Conservation (phyloP, 1,140 invertebrate genomes). For the Magallana angulata region DNA sequence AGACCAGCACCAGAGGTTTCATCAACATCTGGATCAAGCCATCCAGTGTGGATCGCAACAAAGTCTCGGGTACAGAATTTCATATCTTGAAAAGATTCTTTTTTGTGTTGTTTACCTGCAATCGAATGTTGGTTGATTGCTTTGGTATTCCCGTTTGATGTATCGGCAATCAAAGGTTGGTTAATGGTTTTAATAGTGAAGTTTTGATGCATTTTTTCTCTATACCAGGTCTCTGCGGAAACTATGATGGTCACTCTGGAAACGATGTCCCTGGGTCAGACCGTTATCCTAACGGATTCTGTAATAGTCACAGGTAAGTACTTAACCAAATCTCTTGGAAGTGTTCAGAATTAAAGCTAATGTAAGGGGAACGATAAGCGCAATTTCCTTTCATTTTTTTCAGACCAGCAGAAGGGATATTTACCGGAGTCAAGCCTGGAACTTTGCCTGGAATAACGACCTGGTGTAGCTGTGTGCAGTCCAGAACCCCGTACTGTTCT, state of each 20-base stretch:
- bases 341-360: too few relatives aligned
- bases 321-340: neutral
- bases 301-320: conserved; percentile 59
- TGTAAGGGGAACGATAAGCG: too few relatives aligned
- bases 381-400: neutral
- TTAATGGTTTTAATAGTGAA: neutral
- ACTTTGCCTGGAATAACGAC: conserved; percentile 27
- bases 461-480: conserved; percentile 60
- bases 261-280: conserved; percentile 63
- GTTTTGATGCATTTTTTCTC: conserved; percentile 4
- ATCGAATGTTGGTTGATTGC: neutral
- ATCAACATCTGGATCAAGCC: conserved; percentile 74
- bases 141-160: neutral
- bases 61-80: conserved; percentile 64
- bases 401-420: conserved; percentile 48
- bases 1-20: conserved; percentile 64
- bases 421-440: conserved; percentile 52
- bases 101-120: neutral
- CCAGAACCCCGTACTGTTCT: conserved; percentile 47
- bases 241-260: conserved; percentile 61
- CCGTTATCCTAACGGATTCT: conserved; percentile 57
- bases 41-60: conserved; percentile 67
- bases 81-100: neutral
- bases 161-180: neutral
- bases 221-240: conserved; percentile 71